Percentiles rank a stretch among this genome's conserved stretches.
These are phyloP conservation scores for Pseudococcus longispinus DNA, from an alignment of 2,888 invertebrate genomes.

Conservation along the genomic window DNA sequence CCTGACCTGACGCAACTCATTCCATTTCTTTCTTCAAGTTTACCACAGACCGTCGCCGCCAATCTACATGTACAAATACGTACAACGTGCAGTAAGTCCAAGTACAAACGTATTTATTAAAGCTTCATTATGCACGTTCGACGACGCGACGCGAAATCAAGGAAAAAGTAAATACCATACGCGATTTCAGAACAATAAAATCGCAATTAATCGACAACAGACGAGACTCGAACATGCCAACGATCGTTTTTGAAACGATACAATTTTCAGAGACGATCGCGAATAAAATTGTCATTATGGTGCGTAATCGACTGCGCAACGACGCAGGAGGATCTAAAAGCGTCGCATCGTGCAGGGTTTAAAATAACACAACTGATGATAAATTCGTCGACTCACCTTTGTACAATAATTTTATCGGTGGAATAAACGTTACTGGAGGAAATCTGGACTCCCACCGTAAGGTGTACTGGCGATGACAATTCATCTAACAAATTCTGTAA, in stretches of 20 bases:
- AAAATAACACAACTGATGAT: neutral
- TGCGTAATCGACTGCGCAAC: no score
- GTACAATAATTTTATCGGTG: conserved; percentile 45
- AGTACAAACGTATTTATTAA: neutral
- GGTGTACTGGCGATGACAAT: conserved; percentile 51
- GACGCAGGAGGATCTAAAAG: no score
- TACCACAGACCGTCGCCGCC: neutral
- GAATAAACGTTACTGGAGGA: conserved; percentile 48
- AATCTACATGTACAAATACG: neutral
- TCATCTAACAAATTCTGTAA: conserved; percentile 53
- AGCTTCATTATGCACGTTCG: neutral
- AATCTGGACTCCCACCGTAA: conserved; percentile 55
- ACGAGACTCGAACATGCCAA: neutral
- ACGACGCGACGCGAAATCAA: neutral
- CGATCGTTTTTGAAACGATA: neutral
- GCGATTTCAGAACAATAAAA: neutral
- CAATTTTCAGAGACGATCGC: neutral
- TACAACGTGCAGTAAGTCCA: neutral
- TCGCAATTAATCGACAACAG: neutral
- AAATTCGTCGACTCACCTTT: conserved; percentile 36
- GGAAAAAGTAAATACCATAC: neutral
- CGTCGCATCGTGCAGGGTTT: neutral
- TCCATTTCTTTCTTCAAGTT: neutral
- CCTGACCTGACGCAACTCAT: neutral
- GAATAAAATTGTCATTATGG: neutral